A percentile compares a stretch with the other conserved stretches of the same genome.
These are phyloP conservation scores for Scaptomyza cyrtandrae DNA, from an alignment of 2,888 invertebrate genomes.

Conservation along the genomic window DNA sequence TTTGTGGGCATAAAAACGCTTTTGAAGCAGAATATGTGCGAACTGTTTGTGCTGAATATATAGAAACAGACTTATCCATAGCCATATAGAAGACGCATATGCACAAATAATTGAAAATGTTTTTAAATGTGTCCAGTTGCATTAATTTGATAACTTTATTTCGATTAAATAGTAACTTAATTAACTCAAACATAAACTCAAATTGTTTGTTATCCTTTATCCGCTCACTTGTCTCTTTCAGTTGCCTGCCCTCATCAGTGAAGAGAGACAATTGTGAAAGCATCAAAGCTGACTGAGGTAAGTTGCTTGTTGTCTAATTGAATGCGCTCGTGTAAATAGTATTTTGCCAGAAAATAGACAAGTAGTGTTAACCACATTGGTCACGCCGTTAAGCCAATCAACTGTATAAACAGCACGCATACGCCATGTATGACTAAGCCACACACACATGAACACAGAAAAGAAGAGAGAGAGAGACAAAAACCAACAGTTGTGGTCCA, in stretches of 20 bases:
- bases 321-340: constrained; percentile 53
- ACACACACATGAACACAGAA: constrained; percentile 10
- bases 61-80: constrained; percentile 11
- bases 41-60: constrained; percentile 10
- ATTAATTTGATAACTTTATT: constrained; percentile 10
- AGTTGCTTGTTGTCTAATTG: constrained; percentile 51
- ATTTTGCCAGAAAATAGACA: constrained; percentile 53
- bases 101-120: constrained; percentile 6
- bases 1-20: constrained; percentile 33
- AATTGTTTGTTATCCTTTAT: constrained; percentile 13
- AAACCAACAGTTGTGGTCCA: constrained; percentile 21
- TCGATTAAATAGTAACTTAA: constrained; percentile 28
- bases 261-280: constrained; percentile 3
- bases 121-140: not conserved
- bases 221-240: not conserved
- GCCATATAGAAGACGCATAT: not conserved
- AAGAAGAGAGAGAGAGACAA: not conserved
- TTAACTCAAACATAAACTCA: constrained; percentile 21
- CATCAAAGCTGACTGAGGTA: constrained; percentile 13
- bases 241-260: constrained; percentile 4
- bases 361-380: constrained; percentile 67
- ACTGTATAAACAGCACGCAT: constrained; percentile 72
- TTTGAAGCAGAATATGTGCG: constrained; percentile 19
- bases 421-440: constrained; percentile 44
- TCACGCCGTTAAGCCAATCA: constrained; percentile 74